phyloP scores from a whole-genome alignment of 2,888 invertebrate species.

The Brassicogethes aeneus region DNA sequence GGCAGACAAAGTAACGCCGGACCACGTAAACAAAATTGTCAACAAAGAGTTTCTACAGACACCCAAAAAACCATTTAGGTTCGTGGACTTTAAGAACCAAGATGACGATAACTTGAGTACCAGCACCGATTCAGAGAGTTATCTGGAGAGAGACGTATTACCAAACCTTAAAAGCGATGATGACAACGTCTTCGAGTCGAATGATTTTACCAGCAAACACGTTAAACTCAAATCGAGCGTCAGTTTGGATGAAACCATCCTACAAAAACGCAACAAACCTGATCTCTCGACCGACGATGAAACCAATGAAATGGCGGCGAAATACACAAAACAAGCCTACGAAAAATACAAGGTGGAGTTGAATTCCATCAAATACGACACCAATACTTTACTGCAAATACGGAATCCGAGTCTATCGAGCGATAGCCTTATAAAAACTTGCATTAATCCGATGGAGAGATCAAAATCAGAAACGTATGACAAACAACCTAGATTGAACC shows the following conservation, averaged over 20 bases:
- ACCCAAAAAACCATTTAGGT: slow-evolving; percentile 39
- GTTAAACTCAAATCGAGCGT: slow-evolving; percentile 24
- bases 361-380: slow-evolving; percentile 35
- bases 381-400: slow-evolving; percentile 38
- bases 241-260: slow-evolving; percentile 18
- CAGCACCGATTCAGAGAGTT: slow-evolving; percentile 37
- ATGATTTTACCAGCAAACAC: no score
- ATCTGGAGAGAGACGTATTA: slow-evolving; percentile 35
- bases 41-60: slow-evolving; percentile 4
- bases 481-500: slow-evolving; percentile 28
- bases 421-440: slow-evolving; percentile 26
- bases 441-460: slow-evolving; percentile 12
- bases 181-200: slow-evolving; percentile 27
- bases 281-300: slow-evolving; percentile 35
- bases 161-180: slow-evolving; percentile 37
- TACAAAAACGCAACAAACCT: slow-evolving; percentile 17
- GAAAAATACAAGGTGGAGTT: slow-evolving; percentile 35
- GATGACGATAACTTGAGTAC: slow-evolving; percentile 33
- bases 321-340: slow-evolving; percentile 23
- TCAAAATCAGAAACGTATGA: slow-evolving; percentile 15
- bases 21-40: slow-evolving; percentile 9
- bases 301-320: slow-evolving; percentile 33
- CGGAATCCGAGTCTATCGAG: slow-evolving; percentile 29
- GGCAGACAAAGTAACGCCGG: slow-evolving; percentile 11
- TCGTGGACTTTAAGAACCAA: slow-evolving; percentile 50